Conservation (phyloP, 2,113 vertebrate genomes). For the Corythaeola cristata region DNA sequence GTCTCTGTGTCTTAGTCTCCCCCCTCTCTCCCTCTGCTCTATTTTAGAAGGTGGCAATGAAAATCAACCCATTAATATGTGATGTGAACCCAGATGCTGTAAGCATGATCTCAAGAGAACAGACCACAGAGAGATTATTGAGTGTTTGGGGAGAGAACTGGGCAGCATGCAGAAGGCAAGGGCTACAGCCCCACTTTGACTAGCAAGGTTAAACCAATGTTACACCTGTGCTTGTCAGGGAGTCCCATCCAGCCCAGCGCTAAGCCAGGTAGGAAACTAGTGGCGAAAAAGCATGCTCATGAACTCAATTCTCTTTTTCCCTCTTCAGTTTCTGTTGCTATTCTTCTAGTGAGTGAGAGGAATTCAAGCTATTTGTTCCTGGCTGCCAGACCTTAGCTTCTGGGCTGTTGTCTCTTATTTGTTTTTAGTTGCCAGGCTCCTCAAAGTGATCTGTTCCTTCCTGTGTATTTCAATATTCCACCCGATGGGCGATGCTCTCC, state of each 20-base stretch:
- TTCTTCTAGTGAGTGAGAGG: not conserved
- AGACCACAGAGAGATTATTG: not conserved
- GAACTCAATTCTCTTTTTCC: not conserved
- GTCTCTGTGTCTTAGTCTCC: not conserved
- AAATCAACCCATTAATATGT: not conserved
- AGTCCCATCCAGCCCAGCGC: not conserved
- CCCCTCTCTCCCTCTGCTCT: not conserved
- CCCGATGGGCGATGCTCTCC: not conserved
- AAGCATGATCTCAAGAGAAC: not conserved
- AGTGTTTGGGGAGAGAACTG: not conserved
- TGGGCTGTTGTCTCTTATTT: constrained; percentile 34
- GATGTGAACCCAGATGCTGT: not conserved
- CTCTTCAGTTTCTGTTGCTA: not conserved
- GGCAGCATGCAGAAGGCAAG: not conserved
- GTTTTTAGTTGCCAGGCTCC: constrained; percentile 39
- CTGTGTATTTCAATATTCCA: not conserved
- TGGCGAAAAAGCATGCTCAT: not conserved
- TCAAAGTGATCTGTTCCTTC: constrained; percentile 7
- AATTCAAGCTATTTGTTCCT: constrained; percentile 35
- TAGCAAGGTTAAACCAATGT: not conserved
- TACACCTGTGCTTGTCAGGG: not conserved
- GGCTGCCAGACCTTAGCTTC: constrained; percentile 17
- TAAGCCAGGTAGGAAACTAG: not conserved
- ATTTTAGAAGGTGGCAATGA: not conserved
- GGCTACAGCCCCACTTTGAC: not conserved